Evolutionary conservation across 2,888 invertebrate species (phyloP), one percentile per base, ranked within the genome.

Genomic region (Diarsia brunnea): DNA sequence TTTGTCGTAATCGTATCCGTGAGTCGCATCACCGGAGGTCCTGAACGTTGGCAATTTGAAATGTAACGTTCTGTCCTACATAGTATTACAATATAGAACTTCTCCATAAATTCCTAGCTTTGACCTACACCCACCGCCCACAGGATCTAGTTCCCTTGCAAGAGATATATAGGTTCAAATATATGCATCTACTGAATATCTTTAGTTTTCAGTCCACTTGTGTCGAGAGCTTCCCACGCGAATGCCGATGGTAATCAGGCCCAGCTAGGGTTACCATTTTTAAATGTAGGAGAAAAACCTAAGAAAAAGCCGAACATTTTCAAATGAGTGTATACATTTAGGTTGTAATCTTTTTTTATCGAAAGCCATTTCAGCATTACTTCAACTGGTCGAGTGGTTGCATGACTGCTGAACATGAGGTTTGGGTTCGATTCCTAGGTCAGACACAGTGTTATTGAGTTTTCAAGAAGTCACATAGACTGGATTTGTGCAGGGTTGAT

Each of bases 231-330:
- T 19, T 63, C 81, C 78, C 75, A 84, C 86, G 71, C 72, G 14
- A 58, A 60, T 66, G 61, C 27, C 64, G 43, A 86, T 84, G 81
- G 61, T 74, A 81, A 88, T 85, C 71, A 65, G 74, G 27, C 24
- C n/a, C 38, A n/a, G 43, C 4, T 43, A 43, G 63, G 63, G 43
- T n/a, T n/a, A 43, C 63, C 43, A n/a, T 38, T 38, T 61, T 21
- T 8, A 63, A 63, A 27, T 60, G 10, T 60, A 60, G 24, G n/a
- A n/a, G n/a, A 53, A 10, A 58, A 27, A 31, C 19, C 58, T 31
- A 31, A 60, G 12, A 60, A 60, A 19, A 60, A 19, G 3, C 19
- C 19, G 0, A 27, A 58, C 24, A 24, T 27, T 58, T 16, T 8
- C 58, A 27, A 58, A 58, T 27, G 19, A 58, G 10, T 16, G 0